These are phyloP conservation scores for Drosophila pandora DNA, from an alignment of 1,140 invertebrate genomes.

Conservation along the genomic window DNA sequence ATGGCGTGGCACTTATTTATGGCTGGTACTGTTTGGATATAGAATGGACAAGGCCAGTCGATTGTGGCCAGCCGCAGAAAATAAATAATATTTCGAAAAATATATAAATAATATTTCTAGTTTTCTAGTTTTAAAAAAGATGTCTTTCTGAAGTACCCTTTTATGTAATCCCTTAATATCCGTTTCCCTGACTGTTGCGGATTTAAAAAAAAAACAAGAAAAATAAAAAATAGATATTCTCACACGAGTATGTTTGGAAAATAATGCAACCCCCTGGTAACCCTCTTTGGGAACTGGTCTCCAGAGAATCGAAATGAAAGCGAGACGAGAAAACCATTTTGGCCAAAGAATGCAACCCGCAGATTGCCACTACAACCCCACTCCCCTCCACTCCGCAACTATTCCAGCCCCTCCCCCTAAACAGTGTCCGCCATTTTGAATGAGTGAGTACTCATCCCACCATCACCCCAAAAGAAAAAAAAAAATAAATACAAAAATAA, in stretches of 20 bases:
- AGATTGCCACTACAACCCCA: slow-evolving; percentile 43
- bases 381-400: slow-evolving; percentile 5
- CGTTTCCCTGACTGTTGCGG: slow-evolving; percentile 2
- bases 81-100: slow-evolving; percentile 7
- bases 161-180: neutral
- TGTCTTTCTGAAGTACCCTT: neutral
- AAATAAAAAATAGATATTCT: slow-evolving; percentile 1
- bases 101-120: slow-evolving; percentile 43
- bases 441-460: neutral
- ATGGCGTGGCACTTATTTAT: neutral
- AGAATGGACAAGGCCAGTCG: neutral
- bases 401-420: slow-evolving; percentile 16
- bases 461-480: neutral
- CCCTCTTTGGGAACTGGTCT: neutral
- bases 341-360: slow-evolving; percentile 72
- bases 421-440: slow-evolving; percentile 32
- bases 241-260: neutral
- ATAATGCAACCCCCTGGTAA: neutral
- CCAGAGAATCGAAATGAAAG: slow-evolving; percentile 31
- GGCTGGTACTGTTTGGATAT: neutral
- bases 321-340: slow-evolving; percentile 63
- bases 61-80: neutral
- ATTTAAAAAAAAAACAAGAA: neutral
- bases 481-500: slow-evolving; percentile 10
- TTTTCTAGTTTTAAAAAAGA: no score